These are phyloP conservation scores for Stomorhina lunata DNA, from an alignment of 2,888 invertebrate genomes.

Conservation along the genomic window DNA sequence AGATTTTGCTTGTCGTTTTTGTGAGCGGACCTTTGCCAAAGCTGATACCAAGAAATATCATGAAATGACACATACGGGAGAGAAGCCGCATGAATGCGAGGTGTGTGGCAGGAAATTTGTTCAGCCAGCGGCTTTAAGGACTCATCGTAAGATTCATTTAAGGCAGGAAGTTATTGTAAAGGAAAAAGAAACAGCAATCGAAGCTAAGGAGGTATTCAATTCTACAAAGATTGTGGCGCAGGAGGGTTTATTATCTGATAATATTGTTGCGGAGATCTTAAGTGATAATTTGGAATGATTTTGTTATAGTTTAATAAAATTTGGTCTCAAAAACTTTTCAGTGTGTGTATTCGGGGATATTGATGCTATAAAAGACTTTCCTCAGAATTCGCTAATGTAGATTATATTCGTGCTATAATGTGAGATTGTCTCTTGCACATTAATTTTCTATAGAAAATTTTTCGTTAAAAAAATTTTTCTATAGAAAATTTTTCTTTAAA, in stretches of 20 bases:
- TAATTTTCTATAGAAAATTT: no score
- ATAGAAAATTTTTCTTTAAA: no score
- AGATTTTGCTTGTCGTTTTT: conserved; percentile 74
- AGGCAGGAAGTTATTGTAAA: conserved; percentile 38
- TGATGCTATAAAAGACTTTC: no score
- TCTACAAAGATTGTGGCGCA: background rate
- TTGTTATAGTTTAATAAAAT: background rate
- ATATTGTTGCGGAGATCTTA: conserved; percentile 7
- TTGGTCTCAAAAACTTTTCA: no score
- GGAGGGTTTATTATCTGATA: background rate
- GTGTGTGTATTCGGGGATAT: no score
- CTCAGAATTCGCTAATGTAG: no score
- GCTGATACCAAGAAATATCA: conserved; percentile 76
- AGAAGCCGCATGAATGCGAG: conserved; percentile 74
- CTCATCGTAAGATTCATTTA: conserved; percentile 74
- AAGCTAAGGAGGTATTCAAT: background rate
- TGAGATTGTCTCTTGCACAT: no score
- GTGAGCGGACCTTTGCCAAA: conserved; percentile 75
- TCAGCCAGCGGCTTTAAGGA: conserved; percentile 74
- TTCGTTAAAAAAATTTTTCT: no score
- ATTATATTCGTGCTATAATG: no score
- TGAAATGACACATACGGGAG: conserved; percentile 78
- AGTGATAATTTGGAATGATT: background rate
- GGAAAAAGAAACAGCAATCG: background rate
- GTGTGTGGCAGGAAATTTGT: conserved; percentile 74